These are phyloP conservation scores for Phylloscopus whistleri DNA, from an alignment of 2,113 vertebrate species.

Conservation along the genomic window DNA sequence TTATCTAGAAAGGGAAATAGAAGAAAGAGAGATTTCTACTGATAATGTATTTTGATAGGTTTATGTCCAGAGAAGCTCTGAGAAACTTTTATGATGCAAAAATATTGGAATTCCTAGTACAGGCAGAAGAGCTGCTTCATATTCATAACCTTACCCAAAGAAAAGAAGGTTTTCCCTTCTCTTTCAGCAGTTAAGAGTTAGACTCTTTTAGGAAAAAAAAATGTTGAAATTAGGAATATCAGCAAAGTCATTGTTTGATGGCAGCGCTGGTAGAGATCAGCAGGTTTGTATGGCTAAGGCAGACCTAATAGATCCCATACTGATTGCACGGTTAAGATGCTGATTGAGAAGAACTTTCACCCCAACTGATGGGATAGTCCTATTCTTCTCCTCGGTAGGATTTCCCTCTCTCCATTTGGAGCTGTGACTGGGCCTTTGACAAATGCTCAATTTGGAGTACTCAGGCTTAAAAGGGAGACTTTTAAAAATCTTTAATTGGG, in stretches of 20 bases:
- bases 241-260: neutral
- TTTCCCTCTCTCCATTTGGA: slow-evolving; percentile 33
- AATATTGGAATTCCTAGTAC: neutral
- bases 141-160: neutral
- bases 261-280: neutral
- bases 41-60: neutral
- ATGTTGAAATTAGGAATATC: neutral
- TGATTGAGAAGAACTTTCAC: slow-evolving; percentile 47
- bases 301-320: neutral
- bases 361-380: neutral
- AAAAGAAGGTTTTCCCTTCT: accelerated
- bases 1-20: neutral
- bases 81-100: neutral
- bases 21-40: neutral
- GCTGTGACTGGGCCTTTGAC: slow-evolving; percentile 43
- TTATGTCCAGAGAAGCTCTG: neutral
- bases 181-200: neutral
- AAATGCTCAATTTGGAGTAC: slow-evolving; percentile 52
- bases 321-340: neutral
- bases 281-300: neutral
- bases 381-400: slow-evolving; percentile 41
- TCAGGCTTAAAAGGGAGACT: slow-evolving; percentile 56
- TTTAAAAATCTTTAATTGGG: slow-evolving; percentile 60
- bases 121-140: neutral
- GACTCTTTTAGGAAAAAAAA: neutral